Percentiles rank a stretch among this genome's conserved stretches.
Evolutionary conservation across 2,113 vertebrate genomes (phyloP).

Genomic region (Dasypus novemcinctus): DNA sequence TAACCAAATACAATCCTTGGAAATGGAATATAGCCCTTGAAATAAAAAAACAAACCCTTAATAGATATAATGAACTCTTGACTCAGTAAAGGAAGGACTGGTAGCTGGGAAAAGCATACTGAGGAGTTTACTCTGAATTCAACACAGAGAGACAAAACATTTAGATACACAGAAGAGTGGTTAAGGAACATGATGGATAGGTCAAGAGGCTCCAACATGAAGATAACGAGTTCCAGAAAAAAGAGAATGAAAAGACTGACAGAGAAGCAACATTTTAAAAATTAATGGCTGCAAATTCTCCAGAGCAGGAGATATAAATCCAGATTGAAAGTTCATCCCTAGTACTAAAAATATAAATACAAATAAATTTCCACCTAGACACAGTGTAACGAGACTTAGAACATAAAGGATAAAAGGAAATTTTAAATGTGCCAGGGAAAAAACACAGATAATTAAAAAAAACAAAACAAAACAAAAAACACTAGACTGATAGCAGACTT

Average conservation of each 20-base stretch:
- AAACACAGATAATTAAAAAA: neutral
- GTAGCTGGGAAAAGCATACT: neutral
- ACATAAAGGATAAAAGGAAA: neutral
- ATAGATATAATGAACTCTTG: neutral
- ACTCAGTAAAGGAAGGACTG: neutral
- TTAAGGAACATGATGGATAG: neutral
- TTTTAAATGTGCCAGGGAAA: constrained; percentile 5
- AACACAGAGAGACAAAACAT: constrained; percentile 3
- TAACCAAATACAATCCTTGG: neutral
- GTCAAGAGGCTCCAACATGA: neutral
- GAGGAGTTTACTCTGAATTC: neutral
- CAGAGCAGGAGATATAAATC: neutral
- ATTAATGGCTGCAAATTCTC: neutral
- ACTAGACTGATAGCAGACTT: neutral
- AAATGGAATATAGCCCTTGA: neutral
- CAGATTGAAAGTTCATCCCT: neutral
- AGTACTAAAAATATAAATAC: constrained; percentile 25
- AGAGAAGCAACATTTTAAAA: neutral
- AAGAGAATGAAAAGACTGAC: neutral
- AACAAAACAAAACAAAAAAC: neutral
- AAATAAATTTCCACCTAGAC: neutral
- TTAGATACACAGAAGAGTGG: neutral
- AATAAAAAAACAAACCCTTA: neutral
- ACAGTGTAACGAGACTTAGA: constrained; percentile 1
- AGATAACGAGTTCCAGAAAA: neutral